Conservation (phyloP, 2,888 invertebrate species). For the Synanthedon formicaeformis region DNA sequence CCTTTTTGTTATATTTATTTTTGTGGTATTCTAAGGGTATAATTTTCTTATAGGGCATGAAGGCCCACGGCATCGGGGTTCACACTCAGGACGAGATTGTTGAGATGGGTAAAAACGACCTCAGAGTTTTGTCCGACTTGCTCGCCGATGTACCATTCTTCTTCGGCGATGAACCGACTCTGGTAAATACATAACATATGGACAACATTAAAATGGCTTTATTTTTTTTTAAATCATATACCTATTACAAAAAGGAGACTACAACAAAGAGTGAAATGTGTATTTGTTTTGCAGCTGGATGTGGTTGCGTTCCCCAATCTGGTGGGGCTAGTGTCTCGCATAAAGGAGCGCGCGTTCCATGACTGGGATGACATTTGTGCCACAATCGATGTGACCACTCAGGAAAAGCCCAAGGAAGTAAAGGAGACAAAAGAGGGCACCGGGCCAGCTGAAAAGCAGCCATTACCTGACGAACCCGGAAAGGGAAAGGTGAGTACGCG, state of each 20-base stretch:
- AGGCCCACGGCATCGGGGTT: slow-evolving; percentile 94
- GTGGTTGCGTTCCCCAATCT: slow-evolving; percentile 93
- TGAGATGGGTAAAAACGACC: slow-evolving; percentile 90
- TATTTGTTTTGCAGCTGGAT: slow-evolving; percentile 77
- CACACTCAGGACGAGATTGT: slow-evolving; percentile 92
- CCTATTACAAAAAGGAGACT: neutral
- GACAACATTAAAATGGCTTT: neutral
- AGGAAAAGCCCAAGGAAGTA: slow-evolving; percentile 83
- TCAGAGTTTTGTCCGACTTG: slow-evolving; percentile 90
- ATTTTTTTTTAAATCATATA: neutral
- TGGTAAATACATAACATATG: slow-evolving; percentile 69
- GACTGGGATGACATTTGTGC: slow-evolving; percentile 94
- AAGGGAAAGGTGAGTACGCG: slow-evolving; percentile 44
- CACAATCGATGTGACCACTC: slow-evolving; percentile 85
- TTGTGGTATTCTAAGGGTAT: slow-evolving; percentile 6
- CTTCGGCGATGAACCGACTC: slow-evolving; percentile 94
- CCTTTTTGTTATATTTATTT: neutral
- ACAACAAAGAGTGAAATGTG: slow-evolving; percentile 2
- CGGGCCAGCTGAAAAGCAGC: slow-evolving; percentile 74
- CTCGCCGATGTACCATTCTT: slow-evolving; percentile 94
- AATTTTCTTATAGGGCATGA: slow-evolving; percentile 78
- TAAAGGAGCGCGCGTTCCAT: slow-evolving; percentile 90
- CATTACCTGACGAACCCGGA: slow-evolving; percentile 46
- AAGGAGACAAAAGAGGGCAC: slow-evolving; percentile 79
- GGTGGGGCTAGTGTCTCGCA: slow-evolving; percentile 87